phyloP scores from a whole-genome alignment of 2,797 vertebrate genomes.

The Todus mexicanus region DNA sequence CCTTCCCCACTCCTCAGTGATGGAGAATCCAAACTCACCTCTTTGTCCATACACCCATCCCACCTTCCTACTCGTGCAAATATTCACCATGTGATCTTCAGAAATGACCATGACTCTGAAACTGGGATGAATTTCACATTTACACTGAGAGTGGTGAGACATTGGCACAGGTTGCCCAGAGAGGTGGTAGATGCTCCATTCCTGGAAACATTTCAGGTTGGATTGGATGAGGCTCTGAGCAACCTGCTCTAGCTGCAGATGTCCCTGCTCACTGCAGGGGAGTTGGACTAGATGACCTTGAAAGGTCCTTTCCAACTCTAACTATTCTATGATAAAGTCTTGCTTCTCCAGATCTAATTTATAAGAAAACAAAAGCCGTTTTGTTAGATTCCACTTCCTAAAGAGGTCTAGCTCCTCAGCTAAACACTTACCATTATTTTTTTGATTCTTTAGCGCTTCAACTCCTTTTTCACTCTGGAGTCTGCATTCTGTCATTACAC shows the following conservation, averaged over 20 bases:
- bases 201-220: not conserved
- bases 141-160: not conserved
- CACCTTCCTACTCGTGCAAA: not conserved
- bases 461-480: not conserved
- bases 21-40: not conserved
- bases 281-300: too few species aligned
- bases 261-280: not conserved
- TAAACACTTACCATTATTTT: not conserved
- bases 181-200: not conserved
- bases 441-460: not conserved
- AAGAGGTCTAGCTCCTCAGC: not conserved
- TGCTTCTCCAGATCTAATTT: not conserved
- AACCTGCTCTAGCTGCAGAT: not conserved
- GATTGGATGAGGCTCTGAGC: not conserved
- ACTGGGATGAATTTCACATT: not conserved
- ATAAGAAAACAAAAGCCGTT: not conserved
- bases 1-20: not conserved
- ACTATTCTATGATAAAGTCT: not conserved
- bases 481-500: not conserved
- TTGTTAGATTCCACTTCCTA: not conserved
- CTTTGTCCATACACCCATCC: not conserved
- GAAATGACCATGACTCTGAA: not conserved
- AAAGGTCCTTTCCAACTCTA: not conserved
- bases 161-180: not conserved
- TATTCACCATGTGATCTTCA: rapidly evolving